Evolutionary conservation across 2,797 vertebrate genomes (phyloP).

Genomic region (Antennarius maculatus): DNA sequence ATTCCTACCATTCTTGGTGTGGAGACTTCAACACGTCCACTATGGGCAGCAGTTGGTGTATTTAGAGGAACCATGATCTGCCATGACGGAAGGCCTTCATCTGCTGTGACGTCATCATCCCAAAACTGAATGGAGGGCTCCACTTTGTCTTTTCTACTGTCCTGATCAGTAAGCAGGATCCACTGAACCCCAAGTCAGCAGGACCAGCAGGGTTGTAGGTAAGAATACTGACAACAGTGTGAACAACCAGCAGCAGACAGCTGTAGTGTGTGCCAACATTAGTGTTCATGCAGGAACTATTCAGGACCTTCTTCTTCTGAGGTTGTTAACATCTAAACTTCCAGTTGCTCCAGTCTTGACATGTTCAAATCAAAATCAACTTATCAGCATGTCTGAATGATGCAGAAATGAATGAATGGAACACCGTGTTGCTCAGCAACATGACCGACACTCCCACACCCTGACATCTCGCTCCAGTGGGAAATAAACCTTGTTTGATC

Average conservation of each 20-base stretch:
- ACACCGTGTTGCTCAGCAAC: background rate
- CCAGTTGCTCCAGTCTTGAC: background rate
- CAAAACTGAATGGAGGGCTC: no score
- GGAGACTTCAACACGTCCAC: no score
- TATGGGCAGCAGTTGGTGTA: no score
- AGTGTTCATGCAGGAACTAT: background rate
- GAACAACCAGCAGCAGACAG: background rate
- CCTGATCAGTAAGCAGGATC: background rate
- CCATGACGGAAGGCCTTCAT: no score
- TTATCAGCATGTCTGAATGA: no score
- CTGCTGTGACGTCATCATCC: no score
- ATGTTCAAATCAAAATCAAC: background rate
- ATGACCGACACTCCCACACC: background rate
- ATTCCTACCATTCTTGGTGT: no score
- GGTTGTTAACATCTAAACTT: background rate
- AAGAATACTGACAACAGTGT: background rate
- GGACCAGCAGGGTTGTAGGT: background rate
- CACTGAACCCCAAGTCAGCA: background rate
- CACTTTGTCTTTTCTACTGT: background rate
- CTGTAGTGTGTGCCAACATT: background rate
- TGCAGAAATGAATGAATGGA: background rate
- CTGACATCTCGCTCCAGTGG: background rate
- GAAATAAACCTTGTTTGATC: constrained; percentile 30
- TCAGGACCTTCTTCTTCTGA: background rate
- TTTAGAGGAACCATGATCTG: no score